Evolutionary conservation across 2,797 vertebrate species (phyloP), one percentile per base, ranked within the genome.

Genomic region (Epinephelus awoara): DNA sequence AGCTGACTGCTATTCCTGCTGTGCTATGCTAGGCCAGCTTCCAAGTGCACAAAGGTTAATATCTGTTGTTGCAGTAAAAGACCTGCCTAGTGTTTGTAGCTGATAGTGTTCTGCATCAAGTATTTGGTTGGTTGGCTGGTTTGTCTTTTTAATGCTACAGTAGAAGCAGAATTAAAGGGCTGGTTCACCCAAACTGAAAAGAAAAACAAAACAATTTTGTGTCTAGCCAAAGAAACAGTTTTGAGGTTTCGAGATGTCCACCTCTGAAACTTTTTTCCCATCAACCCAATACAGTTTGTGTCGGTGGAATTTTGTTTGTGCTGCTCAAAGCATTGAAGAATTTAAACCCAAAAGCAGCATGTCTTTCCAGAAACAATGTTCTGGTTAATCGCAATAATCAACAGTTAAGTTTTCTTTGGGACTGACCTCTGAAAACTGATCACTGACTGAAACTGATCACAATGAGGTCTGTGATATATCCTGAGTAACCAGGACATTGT

Each of bases 331-430:
- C n/a, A 52, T 5, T 65, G 5, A 34, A 47, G 23, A 46, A 56
- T 17, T 34, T 38, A 77, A 34, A 47, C 50, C 47, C 23, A 40
- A 56, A 34, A 54, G n/a, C 23, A 27, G 38, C 11, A 19, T 57
- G 15, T 47, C 42, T 47, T 4, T 82, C 74, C 67, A 85, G 67
- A 75, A 80, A 82, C 58, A 80, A 76, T 56, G 50, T 77, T 79
- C 67, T 74, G 50, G 42, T 75, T 74, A 59, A 25, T 76, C 40
- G 40, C 58, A 57, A 52, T 14, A 72, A 65, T 50, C 40, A 54
- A 76, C 11, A 65, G 56, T 69, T 52, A 29, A n/a, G 68, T 80
- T 89, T 80, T 74, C 7, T 25, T 67, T 79, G 76, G 63, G 69
- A 18, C 25, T 1, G 0, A 52, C 51, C 50, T 52, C 25, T 85